Evolutionary conservation across 2,113 vertebrate genomes (phyloP).

Genomic region (Epinephelus cyanopodus): DNA sequence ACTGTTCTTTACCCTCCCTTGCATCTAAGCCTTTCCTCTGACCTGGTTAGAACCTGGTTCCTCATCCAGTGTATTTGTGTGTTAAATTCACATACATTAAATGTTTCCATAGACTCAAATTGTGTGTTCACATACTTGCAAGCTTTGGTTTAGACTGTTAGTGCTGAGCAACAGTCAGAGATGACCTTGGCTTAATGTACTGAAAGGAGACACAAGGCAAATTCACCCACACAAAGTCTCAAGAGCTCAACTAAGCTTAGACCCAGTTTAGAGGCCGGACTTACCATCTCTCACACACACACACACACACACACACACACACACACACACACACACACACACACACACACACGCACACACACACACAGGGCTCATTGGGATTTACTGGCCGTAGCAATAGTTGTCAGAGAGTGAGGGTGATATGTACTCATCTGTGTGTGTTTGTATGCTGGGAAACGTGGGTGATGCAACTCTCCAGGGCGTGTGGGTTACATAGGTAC

Average conservation of each 20-base stretch:
- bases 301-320: neutral
- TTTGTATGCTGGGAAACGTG: neutral
- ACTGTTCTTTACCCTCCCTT: too few relatives aligned
- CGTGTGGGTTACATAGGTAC: conserved; percentile 22
- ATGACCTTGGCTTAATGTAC: neutral
- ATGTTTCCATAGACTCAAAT: too few relatives aligned
- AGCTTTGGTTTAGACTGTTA: neutral
- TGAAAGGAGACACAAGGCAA: conserved; percentile 11
- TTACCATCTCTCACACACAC: neutral
- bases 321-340: neutral
- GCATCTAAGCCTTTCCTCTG: too few relatives aligned
- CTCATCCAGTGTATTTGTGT: too few relatives aligned
- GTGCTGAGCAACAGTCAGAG: neutral
- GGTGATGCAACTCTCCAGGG: conserved; percentile 41
- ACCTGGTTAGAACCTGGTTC: too few relatives aligned
- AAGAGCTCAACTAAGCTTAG: conserved; percentile 17
- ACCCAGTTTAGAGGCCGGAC: neutral
- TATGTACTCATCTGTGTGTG: conserved; percentile 26
- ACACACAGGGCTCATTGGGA: neutral
- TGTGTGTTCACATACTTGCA: too few relatives aligned
- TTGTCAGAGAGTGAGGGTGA: neutral
- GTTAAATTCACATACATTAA: too few relatives aligned
- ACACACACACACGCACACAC: neutral
- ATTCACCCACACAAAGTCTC: neutral
- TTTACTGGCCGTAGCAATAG: neutral